These are phyloP conservation scores for Melanotaenia parkinsoni DNA, from an alignment of 2,797 vertebrate genomes.

Conservation along the genomic window DNA sequence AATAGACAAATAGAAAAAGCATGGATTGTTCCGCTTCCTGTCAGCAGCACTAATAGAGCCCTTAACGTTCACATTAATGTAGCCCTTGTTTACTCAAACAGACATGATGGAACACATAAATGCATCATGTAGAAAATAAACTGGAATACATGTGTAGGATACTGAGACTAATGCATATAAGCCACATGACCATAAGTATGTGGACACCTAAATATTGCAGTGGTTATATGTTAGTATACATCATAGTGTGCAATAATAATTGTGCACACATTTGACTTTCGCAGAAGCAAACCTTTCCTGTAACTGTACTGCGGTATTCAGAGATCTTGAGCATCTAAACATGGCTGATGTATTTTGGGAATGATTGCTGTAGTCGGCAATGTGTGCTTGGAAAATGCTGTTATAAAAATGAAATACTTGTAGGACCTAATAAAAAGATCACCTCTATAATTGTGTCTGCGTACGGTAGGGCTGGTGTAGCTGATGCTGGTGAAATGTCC, in stretches of 20 bases:
- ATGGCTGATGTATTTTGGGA: background rate
- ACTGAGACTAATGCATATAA: conserved; percentile 18
- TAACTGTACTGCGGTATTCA: background rate
- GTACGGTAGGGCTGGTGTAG: too few species aligned
- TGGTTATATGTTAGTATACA: background rate
- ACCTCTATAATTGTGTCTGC: background rate
- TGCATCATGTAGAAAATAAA: conserved; percentile 20
- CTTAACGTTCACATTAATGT: conserved; percentile 83
- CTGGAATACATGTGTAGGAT: too few species aligned
- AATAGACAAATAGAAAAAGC: conserved; percentile 89
- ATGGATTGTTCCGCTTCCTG: conserved; percentile 94
- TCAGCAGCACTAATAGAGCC: conserved; percentile 94
- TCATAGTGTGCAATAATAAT: background rate
- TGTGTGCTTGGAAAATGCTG: background rate
- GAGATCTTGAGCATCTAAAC: background rate
- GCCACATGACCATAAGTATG: conserved; percentile 2
- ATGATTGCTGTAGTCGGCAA: too few species aligned
- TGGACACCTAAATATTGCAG: conserved; percentile 3
- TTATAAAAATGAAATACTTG: background rate
- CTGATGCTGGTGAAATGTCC: too few species aligned
- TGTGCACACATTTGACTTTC: background rate
- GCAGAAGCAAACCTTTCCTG: background rate
- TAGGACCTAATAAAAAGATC: background rate
- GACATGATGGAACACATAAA: conserved; percentile 40
- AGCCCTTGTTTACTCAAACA: conserved; percentile 68